Evolutionary conservation across 2,888 invertebrate species (phyloP).

Genomic region (Stenchaetothrips biformis): DNA sequence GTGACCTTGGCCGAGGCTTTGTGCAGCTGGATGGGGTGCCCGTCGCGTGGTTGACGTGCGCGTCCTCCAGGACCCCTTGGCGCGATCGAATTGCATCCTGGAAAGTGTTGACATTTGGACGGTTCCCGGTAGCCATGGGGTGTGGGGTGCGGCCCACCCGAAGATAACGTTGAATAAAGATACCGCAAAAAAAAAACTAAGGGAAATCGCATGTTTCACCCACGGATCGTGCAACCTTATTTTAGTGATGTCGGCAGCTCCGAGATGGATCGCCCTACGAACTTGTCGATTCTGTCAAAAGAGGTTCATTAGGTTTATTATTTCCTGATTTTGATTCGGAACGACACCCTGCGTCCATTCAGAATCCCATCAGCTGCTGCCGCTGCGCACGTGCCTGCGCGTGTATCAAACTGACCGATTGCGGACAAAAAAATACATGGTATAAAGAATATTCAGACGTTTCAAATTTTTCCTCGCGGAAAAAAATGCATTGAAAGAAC

Average conservation of each 20-base stretch:
- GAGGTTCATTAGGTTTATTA: constrained; percentile 13
- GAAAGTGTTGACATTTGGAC: no score
- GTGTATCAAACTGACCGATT: no score
- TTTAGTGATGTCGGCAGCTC: no score
- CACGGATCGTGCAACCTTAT: no score
- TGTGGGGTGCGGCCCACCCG: no score
- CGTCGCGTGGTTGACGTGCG: neutral
- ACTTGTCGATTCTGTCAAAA: constrained; percentile 1
- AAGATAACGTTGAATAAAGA: neutral
- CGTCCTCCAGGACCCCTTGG: neutral
- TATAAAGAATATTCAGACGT: neutral
- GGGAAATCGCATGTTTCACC: no score
- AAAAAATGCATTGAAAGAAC: neutral
- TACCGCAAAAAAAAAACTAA: neutral
- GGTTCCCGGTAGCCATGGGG: no score
- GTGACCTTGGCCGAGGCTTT: neutral
- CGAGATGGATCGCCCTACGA: neutral
- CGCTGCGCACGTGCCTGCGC: neutral
- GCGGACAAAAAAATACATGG: neutral
- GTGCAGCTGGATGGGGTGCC: neutral
- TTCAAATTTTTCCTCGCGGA: neutral
- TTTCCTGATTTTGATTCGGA: neutral
- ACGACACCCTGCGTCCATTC: neutral
- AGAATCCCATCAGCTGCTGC: neutral
- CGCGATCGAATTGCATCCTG: neutral